A percentile compares a stretch with the other conserved stretches of the same genome.
Evolutionary conservation across 2,888 invertebrate genomes (phyloP).

Genomic region (Andrena bucephala): DNA sequence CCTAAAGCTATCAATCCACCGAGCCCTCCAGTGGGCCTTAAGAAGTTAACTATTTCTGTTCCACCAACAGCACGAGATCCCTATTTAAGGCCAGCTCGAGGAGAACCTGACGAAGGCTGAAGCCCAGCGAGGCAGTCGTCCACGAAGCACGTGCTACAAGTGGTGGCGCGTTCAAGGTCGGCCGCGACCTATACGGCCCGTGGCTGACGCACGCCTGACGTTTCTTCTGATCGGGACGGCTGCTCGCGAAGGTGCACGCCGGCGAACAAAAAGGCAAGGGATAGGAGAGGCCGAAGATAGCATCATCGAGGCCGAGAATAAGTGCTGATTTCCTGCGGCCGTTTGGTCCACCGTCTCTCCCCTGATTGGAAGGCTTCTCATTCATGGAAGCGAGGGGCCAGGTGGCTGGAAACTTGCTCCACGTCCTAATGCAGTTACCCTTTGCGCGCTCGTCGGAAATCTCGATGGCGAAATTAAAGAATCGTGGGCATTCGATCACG

Average conservation of each 20-base stretch:
- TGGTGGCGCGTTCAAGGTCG: conserved; percentile 59
- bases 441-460: not conserved
- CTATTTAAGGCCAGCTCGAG: conserved; percentile 38
- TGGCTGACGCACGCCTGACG: conserved; percentile 56
- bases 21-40: too few relatives aligned
- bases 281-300: conserved; percentile 42
- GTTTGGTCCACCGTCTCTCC: conserved; percentile 17
- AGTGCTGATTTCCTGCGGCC: conserved; percentile 63
- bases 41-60: not conserved
- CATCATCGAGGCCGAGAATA: conserved; percentile 57
- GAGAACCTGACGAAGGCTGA: conserved; percentile 5
- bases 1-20: too few relatives aligned
- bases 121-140: not conserved
- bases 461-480: too few relatives aligned
- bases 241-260: conserved; percentile 42
- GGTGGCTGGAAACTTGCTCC: conserved; percentile 19
- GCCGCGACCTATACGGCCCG: conserved; percentile 21
- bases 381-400: conserved; percentile 49
- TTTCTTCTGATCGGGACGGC: conserved; percentile 40
- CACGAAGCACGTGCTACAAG: conserved; percentile 49
- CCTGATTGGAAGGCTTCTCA: conserved; percentile 44
- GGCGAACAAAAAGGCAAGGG: conserved; percentile 39
- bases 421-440: not conserved
- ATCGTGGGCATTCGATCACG: too few relatives aligned
- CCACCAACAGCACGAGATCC: conserved; percentile 39